A percentile compares a stretch with the other conserved stretches of the same genome.
phyloP scores from a whole-genome alignment of 2,797 vertebrate genomes.

The Platyrinchus mystaceus region DNA sequence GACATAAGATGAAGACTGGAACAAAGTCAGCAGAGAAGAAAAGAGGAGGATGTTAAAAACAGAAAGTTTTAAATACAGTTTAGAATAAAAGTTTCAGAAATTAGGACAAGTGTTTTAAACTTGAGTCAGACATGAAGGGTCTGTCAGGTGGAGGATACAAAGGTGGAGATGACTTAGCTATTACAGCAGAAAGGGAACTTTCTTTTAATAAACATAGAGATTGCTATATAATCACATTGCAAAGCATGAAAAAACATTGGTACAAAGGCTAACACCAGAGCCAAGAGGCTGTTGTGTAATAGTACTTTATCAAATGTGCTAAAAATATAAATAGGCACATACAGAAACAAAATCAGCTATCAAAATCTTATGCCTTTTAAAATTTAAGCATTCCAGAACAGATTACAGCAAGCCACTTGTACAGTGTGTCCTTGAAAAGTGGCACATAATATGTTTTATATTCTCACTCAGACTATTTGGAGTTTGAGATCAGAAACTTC shows the following conservation, averaged over 20 bases:
- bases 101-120: conserved; percentile 27
- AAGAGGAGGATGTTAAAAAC: conserved; percentile 22
- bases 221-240: not conserved
- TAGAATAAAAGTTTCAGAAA: conserved; percentile 14
- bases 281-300: conserved; percentile 2
- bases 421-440: not conserved
- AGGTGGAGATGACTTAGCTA: not conserved
- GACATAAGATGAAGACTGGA: conserved; percentile 11
- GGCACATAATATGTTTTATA: not conserved
- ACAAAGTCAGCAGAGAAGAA: conserved; percentile 45
- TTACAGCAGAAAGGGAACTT: not conserved
- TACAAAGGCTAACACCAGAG: not conserved
- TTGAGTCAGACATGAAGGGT: not conserved
- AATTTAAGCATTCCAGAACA: not conserved
- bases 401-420: not conserved
- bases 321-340: conserved; percentile 5
- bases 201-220: not conserved
- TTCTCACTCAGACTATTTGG: not conserved
- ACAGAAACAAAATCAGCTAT: conserved; percentile 9
- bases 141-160: not conserved
- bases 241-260: not conserved
- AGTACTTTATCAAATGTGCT: not conserved
- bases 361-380: conserved; percentile 17
- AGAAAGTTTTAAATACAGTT: not conserved
- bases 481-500: not conserved